Base-by-base conservation (phyloP, 2,888 invertebrate species). In the Poecilobothrus nobilitatus region DNA sequence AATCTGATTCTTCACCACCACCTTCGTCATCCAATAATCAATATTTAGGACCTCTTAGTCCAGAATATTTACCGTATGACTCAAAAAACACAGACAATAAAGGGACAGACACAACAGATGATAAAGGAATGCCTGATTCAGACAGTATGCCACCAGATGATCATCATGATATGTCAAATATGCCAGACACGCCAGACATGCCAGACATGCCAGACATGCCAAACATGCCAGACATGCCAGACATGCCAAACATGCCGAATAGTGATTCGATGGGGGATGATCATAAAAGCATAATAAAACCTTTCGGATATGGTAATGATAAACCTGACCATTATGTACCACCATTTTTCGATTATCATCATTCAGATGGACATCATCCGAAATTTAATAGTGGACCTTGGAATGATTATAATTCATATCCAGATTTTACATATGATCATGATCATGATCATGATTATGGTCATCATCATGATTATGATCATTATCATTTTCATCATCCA, bases 391-490 rank as follows among this genome's bases (percentile, higher is more conserved):
- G 20, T 61, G 18, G 41, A 3, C 64, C 67, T 12, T 41, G 41
- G 20, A 37, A 37, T 61, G 18, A 66, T 44, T 7, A 20, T 41
- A n/a, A 10, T 41, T 12, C n/a, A 7, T n/a, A 66, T 66, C 68
- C 21, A 22, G 44, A 70, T 66, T 53, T 63, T 34, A 68, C 66
- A 62, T 68, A 70, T 41, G 64, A 20, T 63, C 71, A 71, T 69
- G 73, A 73, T 53, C 73, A 77, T 69, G 76, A 78, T 69, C 72
- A 76, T 65, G 75, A 73, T 70, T 77, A 21, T 70, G 76, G 72
- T 63, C 73, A 74, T 64, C 44, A 70, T 65, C 71, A 70, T 64
- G 75, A 73, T 70, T 77, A 21, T 70, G 76, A 72, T 65, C 73
- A 74, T 64, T 61, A 70, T 65, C 71, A 70, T 66, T 68, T 67